A percentile compares a stretch with the other conserved stretches of the same genome.
Conservation (phyloP, 2,888 invertebrate genomes). For the Tetranychus truncatus region DNA sequence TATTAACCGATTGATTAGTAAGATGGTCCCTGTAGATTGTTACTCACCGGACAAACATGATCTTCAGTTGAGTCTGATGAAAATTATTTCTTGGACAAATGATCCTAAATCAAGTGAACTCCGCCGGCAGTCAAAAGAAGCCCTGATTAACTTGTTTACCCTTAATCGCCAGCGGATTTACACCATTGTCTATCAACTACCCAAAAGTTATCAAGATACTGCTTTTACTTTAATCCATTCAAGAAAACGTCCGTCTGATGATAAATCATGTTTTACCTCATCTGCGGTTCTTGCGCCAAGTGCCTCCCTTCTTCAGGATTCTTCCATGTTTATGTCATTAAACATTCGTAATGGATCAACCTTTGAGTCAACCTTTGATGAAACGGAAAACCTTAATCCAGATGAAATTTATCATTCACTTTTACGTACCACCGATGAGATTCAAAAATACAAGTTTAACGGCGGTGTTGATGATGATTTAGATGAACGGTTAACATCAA, state of each 20-base stretch:
- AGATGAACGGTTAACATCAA: constrained; percentile 9
- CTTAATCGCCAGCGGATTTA: constrained; percentile 77
- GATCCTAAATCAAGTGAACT: constrained; percentile 48
- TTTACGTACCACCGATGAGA: constrained; percentile 75
- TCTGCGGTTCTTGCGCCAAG: neutral
- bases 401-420: constrained; percentile 57
- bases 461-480: neutral
- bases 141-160: constrained; percentile 65
- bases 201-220: constrained; percentile 30
- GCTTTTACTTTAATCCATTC: constrained; percentile 26
- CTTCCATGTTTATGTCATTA: neutral
- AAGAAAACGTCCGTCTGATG: constrained; percentile 19
- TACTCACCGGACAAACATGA: constrained; percentile 45
- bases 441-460: constrained; percentile 70
- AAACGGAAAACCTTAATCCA: constrained; percentile 41
- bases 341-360: constrained; percentile 3
- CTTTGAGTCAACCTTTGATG: constrained; percentile 28
- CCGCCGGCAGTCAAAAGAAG: constrained; percentile 44
- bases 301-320: neutral
- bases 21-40: constrained; percentile 36
- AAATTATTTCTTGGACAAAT: constrained; percentile 53
- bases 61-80: constrained; percentile 42
- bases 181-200: constrained; percentile 41
- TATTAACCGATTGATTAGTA: constrained; percentile 33
- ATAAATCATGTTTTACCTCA: constrained; percentile 5